Conservation (phyloP, 2,113 vertebrate species). For the Pluvianellus socialis region DNA sequence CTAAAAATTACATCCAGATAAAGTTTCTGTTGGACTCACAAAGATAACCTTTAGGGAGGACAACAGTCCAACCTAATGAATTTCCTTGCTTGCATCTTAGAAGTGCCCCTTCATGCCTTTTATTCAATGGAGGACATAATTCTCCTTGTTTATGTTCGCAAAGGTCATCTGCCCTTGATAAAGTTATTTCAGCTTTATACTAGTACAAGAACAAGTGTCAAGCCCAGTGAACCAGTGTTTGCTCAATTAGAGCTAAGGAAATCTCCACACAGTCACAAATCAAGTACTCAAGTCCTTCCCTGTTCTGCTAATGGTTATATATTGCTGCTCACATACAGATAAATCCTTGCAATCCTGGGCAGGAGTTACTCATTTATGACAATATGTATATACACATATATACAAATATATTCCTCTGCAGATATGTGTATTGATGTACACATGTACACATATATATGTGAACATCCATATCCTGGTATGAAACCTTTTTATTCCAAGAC, state of each 20-base stretch:
- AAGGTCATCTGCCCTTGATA: constrained; percentile 12
- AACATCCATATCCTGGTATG: neutral
- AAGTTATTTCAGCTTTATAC: constrained; percentile 37
- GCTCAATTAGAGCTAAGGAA: constrained; percentile 35
- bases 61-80: neutral
- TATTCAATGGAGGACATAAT: neutral
- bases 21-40: neutral
- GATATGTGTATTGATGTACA: neutral
- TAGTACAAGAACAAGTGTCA: constrained; percentile 29
- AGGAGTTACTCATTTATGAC: neutral
- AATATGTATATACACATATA: neutral
- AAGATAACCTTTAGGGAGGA: neutral
- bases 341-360: neutral
- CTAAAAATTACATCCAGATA: neutral
- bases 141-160: constrained; percentile 18
- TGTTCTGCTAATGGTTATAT: neutral
- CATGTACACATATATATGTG: neutral
- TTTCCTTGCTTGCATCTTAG: neutral
- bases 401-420: neutral
- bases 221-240: constrained; percentile 35
- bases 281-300: neutral
- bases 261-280: neutral
- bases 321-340: neutral
- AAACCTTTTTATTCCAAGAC: neutral
- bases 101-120: constrained; percentile 7